Conservation (phyloP, 2,113 vertebrate genomes). For the Erythrocercus mccallii region DNA sequence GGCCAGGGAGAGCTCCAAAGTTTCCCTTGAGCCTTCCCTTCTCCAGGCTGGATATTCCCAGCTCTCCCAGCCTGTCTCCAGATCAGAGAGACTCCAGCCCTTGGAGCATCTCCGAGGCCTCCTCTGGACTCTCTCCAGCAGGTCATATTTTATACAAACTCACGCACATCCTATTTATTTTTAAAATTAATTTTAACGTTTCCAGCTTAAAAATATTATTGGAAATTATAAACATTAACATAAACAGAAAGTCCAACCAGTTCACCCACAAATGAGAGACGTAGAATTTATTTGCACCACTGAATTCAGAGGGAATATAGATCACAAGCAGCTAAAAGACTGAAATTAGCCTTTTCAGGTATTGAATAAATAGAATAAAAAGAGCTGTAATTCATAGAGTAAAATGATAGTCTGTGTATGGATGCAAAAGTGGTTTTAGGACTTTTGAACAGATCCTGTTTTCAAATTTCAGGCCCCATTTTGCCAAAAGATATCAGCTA, state of each 20-base stretch:
- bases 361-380: neutral
- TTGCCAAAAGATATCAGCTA: neutral
- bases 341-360: neutral
- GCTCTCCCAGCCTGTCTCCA: neutral
- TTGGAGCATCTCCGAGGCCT: fast-evolving
- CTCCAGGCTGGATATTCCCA: neutral
- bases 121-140: neutral
- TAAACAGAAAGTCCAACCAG: neutral
- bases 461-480: neutral
- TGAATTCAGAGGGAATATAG: neutral
- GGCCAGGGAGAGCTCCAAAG: neutral
- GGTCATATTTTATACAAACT: neutral
- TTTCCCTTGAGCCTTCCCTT: neutral
- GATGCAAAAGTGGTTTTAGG: neutral
- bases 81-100: neutral
- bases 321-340: neutral
- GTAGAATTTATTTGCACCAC: neutral
- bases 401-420: neutral
- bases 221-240: neutral
- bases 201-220: neutral
- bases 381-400: neutral
- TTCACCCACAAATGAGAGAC: neutral
- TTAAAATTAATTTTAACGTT: neutral
- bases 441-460: neutral
- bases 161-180: neutral